A percentile compares a stretch with the other conserved stretches of the same genome.
Conservation (phyloP, 1,140 invertebrate species). For the Cotesia glomerata region DNA sequence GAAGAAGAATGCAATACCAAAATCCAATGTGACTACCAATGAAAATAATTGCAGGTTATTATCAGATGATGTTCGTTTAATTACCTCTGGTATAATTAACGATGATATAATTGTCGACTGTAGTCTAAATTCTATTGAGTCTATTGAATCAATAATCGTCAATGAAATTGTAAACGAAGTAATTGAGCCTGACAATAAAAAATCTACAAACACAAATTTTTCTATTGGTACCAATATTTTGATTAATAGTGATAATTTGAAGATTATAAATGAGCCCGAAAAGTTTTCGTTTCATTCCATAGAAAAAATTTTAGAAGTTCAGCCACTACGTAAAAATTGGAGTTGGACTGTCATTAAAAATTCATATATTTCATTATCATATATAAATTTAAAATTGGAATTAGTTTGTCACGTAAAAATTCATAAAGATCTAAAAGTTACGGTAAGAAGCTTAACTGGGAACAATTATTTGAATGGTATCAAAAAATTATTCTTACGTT, state of each 20-base stretch:
- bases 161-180: too few relatives aligned
- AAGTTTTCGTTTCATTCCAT: constrained; percentile 9
- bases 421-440: neutral
- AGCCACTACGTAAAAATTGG: constrained; percentile 16
- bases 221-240: neutral
- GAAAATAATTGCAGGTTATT: constrained; percentile 1
- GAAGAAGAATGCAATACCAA: constrained; percentile 1
- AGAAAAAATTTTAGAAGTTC: constrained; percentile 4
- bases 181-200: neutral
- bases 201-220: constrained; percentile 3
- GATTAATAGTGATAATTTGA: neutral
- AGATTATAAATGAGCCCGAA: neutral
- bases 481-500: constrained; percentile 2
- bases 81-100: too few relatives aligned
- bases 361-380: constrained; percentile 4
- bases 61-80: neutral
- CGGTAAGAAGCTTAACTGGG: constrained; percentile 7
- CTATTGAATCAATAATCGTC: too few relatives aligned
- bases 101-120: too few relatives aligned
- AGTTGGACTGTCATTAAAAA: constrained; percentile 8
- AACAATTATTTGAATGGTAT: constrained; percentile 4
- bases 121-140: too few relatives aligned
- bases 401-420: constrained; percentile 11
- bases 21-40: neutral
- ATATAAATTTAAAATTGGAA: constrained; percentile 11